Base-by-base conservation (phyloP, 2,888 invertebrate species). In the Aphodius granarius region DNA sequence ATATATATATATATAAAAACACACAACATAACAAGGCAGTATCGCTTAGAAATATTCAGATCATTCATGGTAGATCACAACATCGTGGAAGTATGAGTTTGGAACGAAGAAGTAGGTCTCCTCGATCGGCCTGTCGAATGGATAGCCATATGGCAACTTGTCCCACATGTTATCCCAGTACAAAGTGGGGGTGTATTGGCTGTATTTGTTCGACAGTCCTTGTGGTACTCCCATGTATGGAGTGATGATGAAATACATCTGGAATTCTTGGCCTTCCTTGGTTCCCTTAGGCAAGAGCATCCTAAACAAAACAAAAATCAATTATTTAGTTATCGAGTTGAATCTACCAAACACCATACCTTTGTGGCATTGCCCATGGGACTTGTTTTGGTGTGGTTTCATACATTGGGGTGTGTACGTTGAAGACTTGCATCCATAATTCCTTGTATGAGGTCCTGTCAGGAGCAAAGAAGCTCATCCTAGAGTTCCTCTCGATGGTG, bases 241-340 rank as follows among this genome's bases (percentile, higher is more conserved):
- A 78, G 88, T 85, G 72, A 90, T 85, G 71, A 89, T 86, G 21
- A 90, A 88, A 81, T 89, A 86, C 79, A 90, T 84, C 80, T 89
- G 89, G 82, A 89, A 89, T 22, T 88, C 82, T 87, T 92, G 88
- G 73, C 95, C 95, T 76, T 91, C 91, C 62, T 79, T 66, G 66
- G 86, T 90, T 83, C 95, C 95, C 82, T 89, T 93, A 66, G 95
- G 94, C 72, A 95, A 87, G 62, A 94, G 84, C 64, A 94, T 88
- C 75, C 86, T 85, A 73, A 70, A 81, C 76, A 71, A 70, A 77
- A 66, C 21, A 66, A 19, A 71, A 64, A 20, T 9, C 5, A 20
- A 4, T 21, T 19, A 73, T 13, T 0, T 16, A 21, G 9, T 19
- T 65, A 63, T 17, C 18, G 16, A 20, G 20, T 2, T 72, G 72